Base-by-base conservation (phyloP, 2,888 invertebrate species). In the Drosophila monieri region DNA sequence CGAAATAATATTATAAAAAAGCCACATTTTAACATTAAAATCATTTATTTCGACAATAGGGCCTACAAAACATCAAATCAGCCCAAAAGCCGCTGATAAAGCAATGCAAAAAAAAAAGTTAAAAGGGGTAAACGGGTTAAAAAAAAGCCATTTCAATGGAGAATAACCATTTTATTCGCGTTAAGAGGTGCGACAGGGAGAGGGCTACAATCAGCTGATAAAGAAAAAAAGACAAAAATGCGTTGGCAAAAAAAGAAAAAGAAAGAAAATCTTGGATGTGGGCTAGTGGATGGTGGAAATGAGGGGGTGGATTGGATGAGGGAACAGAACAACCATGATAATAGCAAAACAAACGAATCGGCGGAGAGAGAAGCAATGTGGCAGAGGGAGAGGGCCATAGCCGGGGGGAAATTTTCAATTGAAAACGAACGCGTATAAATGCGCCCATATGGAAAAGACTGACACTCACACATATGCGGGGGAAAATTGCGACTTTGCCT, bases 381-480 rank as follows among this genome's bases (percentile, higher is more conserved):
- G 23, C 37, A 37, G 25, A 14, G 58, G 41, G 47, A 18, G 14
- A 39, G 41, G 21, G 47, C 35, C 9, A 65, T 18, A 43, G 67
- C 43, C 55, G 37, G 56, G 56, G 44, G 52, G 49, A 57, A 75
- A 74, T 76, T 80, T 84, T 78, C 85, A 84, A 84, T 86, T 86
- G 83, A 85, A 86, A 86, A 77, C 68, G 81, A 83, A 83, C 85
- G 81, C 84, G 76, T 83, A 86, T 84, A 80, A 84, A 85, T 85
- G 80, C 72, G 77, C 85, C 88, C 85, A 85, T 87, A 87, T 87
- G 88, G 83, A 85, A 79, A 81, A 76, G 60, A 65, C 74, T 66
- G 71, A 47, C 57, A 67, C 39, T 32, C 51, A 57, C 69, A 66
- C 62, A 23, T 18, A 37, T 60, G 30, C 64, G 57, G 49, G 47